Conservation (phyloP, 2,797 vertebrate genomes). For the Rhadinocentrus ornatus region DNA sequence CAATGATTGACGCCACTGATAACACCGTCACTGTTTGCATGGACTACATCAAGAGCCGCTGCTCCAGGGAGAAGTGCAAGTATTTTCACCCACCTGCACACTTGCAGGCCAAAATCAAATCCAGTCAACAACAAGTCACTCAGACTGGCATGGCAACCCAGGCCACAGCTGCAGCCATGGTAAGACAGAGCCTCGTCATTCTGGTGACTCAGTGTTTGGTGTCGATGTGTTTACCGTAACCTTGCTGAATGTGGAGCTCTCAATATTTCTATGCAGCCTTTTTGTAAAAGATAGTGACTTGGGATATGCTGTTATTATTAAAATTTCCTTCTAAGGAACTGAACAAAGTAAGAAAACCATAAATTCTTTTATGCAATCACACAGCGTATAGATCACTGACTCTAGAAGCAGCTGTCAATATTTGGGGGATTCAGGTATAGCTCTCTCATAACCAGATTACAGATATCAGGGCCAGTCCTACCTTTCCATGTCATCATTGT, state of each 20-base stretch:
- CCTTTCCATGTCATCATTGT: background rate
- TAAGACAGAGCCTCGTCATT: slow-evolving; percentile 63
- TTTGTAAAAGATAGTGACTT: background rate
- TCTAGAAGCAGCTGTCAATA: too few species aligned
- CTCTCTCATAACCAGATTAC: too few species aligned
- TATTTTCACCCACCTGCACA: slow-evolving; percentile 99
- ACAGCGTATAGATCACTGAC: too few species aligned
- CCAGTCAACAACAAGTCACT: slow-evolving; percentile 95
- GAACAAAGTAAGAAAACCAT: background rate
- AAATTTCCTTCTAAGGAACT: too few species aligned
- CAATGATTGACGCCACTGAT: slow-evolving; percentile 98
- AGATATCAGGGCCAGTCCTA: background rate
- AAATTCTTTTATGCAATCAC: background rate
- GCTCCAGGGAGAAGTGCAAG: slow-evolving; percentile 99
- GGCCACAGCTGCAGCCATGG: slow-evolving; percentile 87
- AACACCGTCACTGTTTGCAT: slow-evolving; percentile 99
- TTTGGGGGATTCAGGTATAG: too few species aligned
- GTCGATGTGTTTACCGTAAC: slow-evolving; percentile 19
- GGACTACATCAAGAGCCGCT: slow-evolving; percentile 99
- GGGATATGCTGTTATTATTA: background rate
- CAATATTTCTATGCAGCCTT: slow-evolving; percentile 2
- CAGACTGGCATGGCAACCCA: slow-evolving; percentile 94
- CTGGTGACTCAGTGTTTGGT: slow-evolving; percentile 7
- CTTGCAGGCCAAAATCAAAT: slow-evolving; percentile 99
- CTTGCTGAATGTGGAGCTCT: slow-evolving; percentile 34